Base-by-base conservation (phyloP, 2,113 vertebrate genomes). In the Hyaena hyaena region DNA sequence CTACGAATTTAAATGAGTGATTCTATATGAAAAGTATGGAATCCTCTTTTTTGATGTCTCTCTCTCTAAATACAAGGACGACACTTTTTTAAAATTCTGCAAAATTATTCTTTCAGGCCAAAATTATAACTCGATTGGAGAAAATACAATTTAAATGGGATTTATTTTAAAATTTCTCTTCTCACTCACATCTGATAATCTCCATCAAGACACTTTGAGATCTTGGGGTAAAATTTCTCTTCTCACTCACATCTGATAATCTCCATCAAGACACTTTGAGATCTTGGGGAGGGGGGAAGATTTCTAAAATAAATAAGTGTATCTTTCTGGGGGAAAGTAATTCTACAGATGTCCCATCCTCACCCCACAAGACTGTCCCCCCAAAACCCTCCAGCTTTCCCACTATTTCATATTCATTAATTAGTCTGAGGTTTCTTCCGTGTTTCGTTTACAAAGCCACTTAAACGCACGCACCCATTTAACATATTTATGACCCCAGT, bases 401-500 rank as follows among this genome's bases (percentile, higher is more conserved):
- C 98, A 98, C 97, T 97, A 98, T 98, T 99, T 98, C 98, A 98
- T 99, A 99, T 99, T 99, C 99, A 99, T 99, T 99, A 98, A 99
- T 99, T 99, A 99, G 99, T 98, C 98, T 99, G 98, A 99, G 98
- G 98, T 98, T 99, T 98, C 98, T 98, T 99, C 99, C 99, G 96
- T 99, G 99, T 99, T 98, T 98, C 98, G 94, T 99, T 99, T 99
- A 99, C 99, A 99, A 99, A 99, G 99, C 99, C 99, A 99, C 99
- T 99, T 99, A 99, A 99, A 99, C 99, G 98, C 98, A 99, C 98
- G 98, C 99, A 99, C 98, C 98, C 99, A 99, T 99, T 99, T 99
- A 99, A 99, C 99, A 99, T 99, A 99, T 99, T 99, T 99, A 99
- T 99, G 99, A 99, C 99, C 99, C 98, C 98, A 98, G 99, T 98